These are phyloP conservation scores for Leptonema lineaticorne DNA, from an alignment of 1,140 invertebrate species.

Conservation along the genomic window DNA sequence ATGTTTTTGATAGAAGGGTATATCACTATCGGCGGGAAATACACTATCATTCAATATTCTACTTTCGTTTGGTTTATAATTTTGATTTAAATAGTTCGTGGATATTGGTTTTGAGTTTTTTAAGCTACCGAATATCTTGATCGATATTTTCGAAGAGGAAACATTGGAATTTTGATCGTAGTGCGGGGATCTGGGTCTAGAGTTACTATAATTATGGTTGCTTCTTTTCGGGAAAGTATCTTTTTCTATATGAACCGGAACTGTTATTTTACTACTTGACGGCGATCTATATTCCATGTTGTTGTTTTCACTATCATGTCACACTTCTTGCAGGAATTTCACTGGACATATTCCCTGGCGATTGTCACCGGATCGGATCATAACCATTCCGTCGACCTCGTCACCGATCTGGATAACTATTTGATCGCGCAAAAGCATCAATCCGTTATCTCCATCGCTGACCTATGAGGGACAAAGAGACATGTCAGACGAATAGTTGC, in stretches of 20 bases:
- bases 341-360: constrained; percentile 80
- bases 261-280: constrained; percentile 3
- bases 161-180: constrained; percentile 19
- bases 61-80: neutral
- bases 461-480: too few species aligned
- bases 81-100: constrained; percentile 30
- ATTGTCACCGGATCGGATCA: constrained; percentile 87
- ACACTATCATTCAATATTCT: constrained; percentile 1
- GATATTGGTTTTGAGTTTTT: constrained; percentile 37
- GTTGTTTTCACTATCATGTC: constrained; percentile 55
- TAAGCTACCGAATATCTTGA: constrained; percentile 32
- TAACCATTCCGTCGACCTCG: constrained; percentile 88
- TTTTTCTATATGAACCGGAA: constrained; percentile 8
- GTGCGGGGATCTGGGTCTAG: constrained; percentile 1
- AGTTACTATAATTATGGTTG: neutral
- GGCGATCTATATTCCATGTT: neutral
- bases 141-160: constrained; percentile 33
- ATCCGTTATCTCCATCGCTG: constrained; percentile 62
- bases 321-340: constrained; percentile 83
- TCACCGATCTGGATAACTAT: constrained; percentile 85
- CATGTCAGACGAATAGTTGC: neutral
- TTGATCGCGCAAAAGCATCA: constrained; percentile 67
- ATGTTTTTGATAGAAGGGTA: constrained; percentile 13
- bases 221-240: neutral
- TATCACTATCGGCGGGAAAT: neutral